phyloP scores from a whole-genome alignment of 2,888 invertebrate genomes.

The Thera obeliscata region DNA sequence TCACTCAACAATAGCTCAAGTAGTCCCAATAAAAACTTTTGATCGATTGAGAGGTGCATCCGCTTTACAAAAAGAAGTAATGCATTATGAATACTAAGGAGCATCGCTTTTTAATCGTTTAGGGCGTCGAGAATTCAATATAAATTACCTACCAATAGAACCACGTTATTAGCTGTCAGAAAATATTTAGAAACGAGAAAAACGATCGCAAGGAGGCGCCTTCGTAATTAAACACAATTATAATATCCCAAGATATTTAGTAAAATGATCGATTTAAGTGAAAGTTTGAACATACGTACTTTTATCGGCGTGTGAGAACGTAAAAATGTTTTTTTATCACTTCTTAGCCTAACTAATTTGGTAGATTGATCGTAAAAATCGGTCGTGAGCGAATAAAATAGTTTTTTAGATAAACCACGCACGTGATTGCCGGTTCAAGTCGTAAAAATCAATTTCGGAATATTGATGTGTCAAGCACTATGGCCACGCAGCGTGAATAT shows the following conservation, averaged over 20 bases:
- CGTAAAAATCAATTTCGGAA: constrained; percentile 62
- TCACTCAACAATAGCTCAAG: constrained; percentile 57
- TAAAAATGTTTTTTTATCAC: constrained; percentile 66
- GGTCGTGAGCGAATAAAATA: constrained; percentile 52
- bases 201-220: constrained; percentile 51
- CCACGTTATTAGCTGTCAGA: constrained; percentile 69
- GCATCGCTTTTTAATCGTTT: constrained; percentile 64
- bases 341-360: constrained; percentile 62
- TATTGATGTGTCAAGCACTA: constrained; percentile 59
- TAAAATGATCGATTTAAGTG: constrained; percentile 61
- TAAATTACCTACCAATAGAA: constrained; percentile 75
- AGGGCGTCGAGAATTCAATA: constrained; percentile 72
- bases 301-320: constrained; percentile 63
- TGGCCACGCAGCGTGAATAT: constrained; percentile 56
- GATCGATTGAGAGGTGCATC: constrained; percentile 72
- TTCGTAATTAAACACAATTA: constrained; percentile 60
- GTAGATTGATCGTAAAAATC: constrained; percentile 60
- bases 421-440: constrained; percentile 59
- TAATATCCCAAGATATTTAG: constrained; percentile 56
- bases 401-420: constrained; percentile 60
- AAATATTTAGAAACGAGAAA: constrained; percentile 60
- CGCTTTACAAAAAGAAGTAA: constrained; percentile 51
- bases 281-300: constrained; percentile 52
- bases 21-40: constrained; percentile 67
- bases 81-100: constrained; percentile 58